A percentile compares a stretch with the other conserved stretches of the same genome.
Evolutionary conservation across 2,797 vertebrate species (phyloP).

Genomic region (Anguilla marmorata): DNA sequence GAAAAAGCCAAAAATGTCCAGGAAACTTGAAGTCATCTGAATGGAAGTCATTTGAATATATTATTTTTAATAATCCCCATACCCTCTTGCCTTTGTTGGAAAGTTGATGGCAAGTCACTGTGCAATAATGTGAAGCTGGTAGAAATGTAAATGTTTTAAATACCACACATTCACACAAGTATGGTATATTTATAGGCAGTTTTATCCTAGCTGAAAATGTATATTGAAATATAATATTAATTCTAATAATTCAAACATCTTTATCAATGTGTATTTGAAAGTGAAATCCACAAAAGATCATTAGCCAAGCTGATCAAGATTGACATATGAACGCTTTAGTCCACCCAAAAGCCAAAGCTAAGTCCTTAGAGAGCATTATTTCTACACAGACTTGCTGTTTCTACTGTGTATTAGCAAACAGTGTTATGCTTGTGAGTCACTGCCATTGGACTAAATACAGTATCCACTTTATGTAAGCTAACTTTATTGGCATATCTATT

Average conservation of each 20-base stretch:
- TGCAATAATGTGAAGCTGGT: neutral
- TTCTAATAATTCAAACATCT: too few relatives aligned
- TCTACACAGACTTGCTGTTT: neutral
- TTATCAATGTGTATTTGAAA: neutral
- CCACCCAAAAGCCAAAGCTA: neutral
- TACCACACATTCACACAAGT: neutral
- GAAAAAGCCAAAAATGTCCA: conserved; percentile 49
- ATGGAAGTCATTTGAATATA: conserved; percentile 55
- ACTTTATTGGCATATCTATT: neutral
- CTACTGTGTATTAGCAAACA: neutral
- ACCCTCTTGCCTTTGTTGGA: neutral
- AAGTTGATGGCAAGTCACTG: neutral
- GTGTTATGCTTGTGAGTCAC: neutral
- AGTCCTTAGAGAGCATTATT: neutral
- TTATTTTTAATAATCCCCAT: neutral
- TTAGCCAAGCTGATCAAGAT: neutral
- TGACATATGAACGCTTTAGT: neutral
- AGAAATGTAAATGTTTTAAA: neutral
- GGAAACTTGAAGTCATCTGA: conserved; percentile 56
- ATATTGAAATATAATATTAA: neutral
- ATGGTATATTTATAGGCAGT: neutral
- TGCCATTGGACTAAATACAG: neutral
- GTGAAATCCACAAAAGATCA: neutral
- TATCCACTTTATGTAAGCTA: neutral
- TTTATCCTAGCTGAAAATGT: neutral